Conservation (phyloP, 2,797 vertebrate genomes). For the Glyptemys insculpta region DNA sequence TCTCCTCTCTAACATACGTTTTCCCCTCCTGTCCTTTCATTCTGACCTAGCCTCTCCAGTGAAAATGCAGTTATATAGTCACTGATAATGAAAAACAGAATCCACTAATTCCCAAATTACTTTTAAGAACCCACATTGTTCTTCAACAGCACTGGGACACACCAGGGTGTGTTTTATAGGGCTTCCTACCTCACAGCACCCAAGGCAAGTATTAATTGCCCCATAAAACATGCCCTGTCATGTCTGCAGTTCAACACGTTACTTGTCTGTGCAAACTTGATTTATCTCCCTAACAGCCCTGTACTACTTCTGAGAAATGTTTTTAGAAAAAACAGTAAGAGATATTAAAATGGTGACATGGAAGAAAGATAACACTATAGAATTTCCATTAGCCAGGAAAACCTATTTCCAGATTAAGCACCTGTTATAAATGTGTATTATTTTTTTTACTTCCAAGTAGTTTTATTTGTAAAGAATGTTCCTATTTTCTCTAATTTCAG, state of each 20-base stretch:
- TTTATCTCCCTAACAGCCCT: conserved; percentile 64
- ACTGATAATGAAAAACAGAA: not conserved
- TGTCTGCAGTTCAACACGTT: conserved; percentile 53
- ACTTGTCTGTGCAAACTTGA: conserved; percentile 63
- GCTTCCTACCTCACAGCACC: conserved; percentile 40
- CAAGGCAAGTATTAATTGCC: conserved; percentile 70
- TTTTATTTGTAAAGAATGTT: conserved; percentile 8
- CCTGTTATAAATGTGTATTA: conserved; percentile 47
- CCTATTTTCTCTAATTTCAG: not conserved
- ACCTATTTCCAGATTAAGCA: not conserved
- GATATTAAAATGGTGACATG: conserved; percentile 41
- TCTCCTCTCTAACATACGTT: not conserved
- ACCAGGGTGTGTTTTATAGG: conserved; percentile 46
- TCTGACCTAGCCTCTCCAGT: not conserved
- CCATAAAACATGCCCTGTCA: conserved; percentile 70
- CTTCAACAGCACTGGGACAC: conserved; percentile 10
- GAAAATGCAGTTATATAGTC: not conserved
- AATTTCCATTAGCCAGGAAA: conserved; percentile 44
- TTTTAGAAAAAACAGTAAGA: conserved; percentile 69
- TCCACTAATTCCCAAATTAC: conserved; percentile 10
- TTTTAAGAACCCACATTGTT: conserved; percentile 43
- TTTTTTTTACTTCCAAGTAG: conserved; percentile 40
- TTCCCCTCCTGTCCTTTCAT: not conserved
- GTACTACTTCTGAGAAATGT: conserved; percentile 62
- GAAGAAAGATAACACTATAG: conserved; percentile 48